Evolutionary conservation across 2,113 vertebrate genomes (phyloP), one percentile per base, ranked within the genome.

Genomic region (Cricetomys ansorgei): DNA sequence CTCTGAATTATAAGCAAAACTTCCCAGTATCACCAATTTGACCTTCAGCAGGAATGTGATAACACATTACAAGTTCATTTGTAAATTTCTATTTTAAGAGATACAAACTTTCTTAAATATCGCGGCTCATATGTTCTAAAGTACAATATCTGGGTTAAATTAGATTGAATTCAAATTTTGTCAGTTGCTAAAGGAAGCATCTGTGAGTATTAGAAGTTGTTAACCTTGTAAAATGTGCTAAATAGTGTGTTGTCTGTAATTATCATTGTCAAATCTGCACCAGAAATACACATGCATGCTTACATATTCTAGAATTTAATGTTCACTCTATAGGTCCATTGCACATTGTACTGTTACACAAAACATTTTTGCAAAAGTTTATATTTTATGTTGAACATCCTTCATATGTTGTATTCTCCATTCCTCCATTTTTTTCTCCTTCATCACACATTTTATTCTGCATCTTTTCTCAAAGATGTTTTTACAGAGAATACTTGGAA

Each of bases 11-110:
- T 65, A 76, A 79, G 23, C 27, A 45, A 43, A 37, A 93, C 89
- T 86, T 67, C 7, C 57, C 27, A 48, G 9, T 27, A 55, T 94
- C 83, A 86, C 27, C n/a, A 80, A 93, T 92, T 55, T 95, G 53
- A 83, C 40, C 37, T 83, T 95, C 34, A 92, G 8, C 62, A 73
- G 75, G 19, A 40, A 16, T 21, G 7, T 55, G 16, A 65, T 81
- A 87, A 72, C 48, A 92, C 31, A 87, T 79, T 85, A 88, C 67
- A 93, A 94, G 64, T 76, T 94, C 25, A 79, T 64, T 88, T 76
- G 21, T 55, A 15, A 72, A 84, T 76, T 69, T 81, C n/a, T 95
- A 70, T 62, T 88, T 94, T 92, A 91, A 95, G 27, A 12, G 55
- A 43, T 80, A 70, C 79, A 80, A 88, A 34, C 19, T 79, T 29